Evolutionary conservation across 2,888 invertebrate species (phyloP), one percentile per base, ranked within the genome.

Genomic region (Dichetophora obliterata): DNA sequence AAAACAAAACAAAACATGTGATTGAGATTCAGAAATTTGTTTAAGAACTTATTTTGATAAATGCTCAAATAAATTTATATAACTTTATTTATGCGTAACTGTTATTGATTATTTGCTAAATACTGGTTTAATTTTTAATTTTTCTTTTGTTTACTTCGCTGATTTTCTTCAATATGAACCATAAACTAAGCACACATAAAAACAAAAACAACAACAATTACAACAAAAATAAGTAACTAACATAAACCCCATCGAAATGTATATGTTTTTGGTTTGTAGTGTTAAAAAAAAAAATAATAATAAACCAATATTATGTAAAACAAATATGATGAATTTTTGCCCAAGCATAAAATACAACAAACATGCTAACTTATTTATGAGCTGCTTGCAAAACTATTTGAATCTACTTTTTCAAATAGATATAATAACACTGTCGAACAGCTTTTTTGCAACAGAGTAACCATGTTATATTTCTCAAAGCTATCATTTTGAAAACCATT

Each of bases 21-120:
- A 43, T 66, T 34, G 43, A 66, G 43, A 66, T 66, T 66, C n/a
- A 66, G 37, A 48, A 9, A 66, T 66, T 43, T 66, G 37, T 24
- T 66, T 43, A 43, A 22, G 16, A 66, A 66, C n/a, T 43, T n/a
- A 66, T 43, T 66, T 43, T 48, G 65, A 48, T 19, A 66, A 66
- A 22, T 66, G 66, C 66, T 66, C 66, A 66, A 66, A 66, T 37
- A 37, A 65, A 65, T 31, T 27, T 27, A 59, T 27, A 59, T 22
- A 59, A 59, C 54, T 19, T 54, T 19, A 54, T 54, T 1, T 19
- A 9, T 54, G 1, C 31, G 31, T 37, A 5, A 6, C 43, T 43
- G 6, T 43, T 6, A 31, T 43, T 11, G 11, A 11, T 43, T 27
- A 59, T 59, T 59, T 59, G 22, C 22, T 59, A 59, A 2, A 27